Base-by-base conservation (phyloP, 2,113 vertebrate genomes). In the Emberiza fucata region DNA sequence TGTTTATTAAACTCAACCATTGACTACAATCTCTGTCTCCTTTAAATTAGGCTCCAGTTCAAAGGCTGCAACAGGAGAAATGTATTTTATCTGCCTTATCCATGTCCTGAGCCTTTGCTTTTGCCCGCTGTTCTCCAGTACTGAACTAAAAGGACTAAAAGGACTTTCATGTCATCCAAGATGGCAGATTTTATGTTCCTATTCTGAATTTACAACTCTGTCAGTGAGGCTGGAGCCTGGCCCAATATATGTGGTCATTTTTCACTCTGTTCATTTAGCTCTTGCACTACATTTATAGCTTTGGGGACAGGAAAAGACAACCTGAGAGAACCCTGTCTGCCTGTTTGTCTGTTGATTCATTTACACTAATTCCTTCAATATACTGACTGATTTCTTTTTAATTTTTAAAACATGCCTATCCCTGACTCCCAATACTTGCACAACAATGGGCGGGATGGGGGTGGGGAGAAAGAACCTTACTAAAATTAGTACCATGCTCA, bases 251-350 rank as follows among this genome's bases (percentile, higher is more conserved):
- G 81, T 56, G 91, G 59, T 88, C 87, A 97, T 97, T 97, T 97
- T 92, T 97, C 78, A 92, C 88, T 90, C 78, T 75, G 63, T 83
- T 91, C 81, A 54, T 93, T 97, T 95, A 91, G 76, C 53, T 68
- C 68, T 92, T 91, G 44, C 75, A 56, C 88, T 78, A 81, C 29
- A 75, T 53, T 85, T 75, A 51, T 75, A 53, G 61, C 85, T 90
- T 48, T 86, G 68, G 64, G 69, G 66, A 72, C 76, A 94, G 87
- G 64, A 93, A 76, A 96, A 95, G 66, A 69, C 80, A 60, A n/a
- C n/a, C n/a, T n/a, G n/a, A 88, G 50, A 4, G 37, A 92, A 57
- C 42, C 31, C 37, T 88, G 71, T 87, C 82, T 87, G 92, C 91
- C 69, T 79, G 20, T 80, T 86, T 89, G 94, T 90, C 84, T 93